phyloP scores from a whole-genome alignment of 2,113 vertebrate species.

The Myrmecobius fasciatus region DNA sequence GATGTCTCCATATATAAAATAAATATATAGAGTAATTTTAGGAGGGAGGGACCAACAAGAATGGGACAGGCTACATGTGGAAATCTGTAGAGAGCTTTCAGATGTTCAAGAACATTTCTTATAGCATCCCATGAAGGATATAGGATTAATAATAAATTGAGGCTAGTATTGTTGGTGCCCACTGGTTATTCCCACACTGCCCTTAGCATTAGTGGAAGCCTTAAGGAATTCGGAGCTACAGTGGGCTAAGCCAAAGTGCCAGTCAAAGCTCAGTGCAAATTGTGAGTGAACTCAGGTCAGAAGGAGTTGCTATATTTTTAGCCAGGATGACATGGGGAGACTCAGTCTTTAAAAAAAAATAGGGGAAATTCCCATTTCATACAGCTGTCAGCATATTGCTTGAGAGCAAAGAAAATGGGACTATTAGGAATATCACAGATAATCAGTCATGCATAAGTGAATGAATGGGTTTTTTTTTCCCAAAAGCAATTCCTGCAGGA shows the following conservation, averaged over 20 bases:
- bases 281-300: not conserved
- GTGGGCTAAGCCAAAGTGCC: not conserved
- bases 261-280: not conserved
- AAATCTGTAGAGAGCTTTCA: not conserved
- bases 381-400: not conserved
- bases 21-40: not conserved
- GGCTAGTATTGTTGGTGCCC: not conserved
- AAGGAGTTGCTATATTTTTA: not conserved
- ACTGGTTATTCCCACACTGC: not conserved
- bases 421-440: not conserved
- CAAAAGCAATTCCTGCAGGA: not conserved
- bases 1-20: not conserved
- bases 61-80: not conserved
- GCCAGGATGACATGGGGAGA: not conserved
- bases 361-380: not conserved
- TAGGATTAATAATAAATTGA: not conserved
- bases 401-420: not conserved
- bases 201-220: not conserved
- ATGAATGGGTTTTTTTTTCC: not conserved
- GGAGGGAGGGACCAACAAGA: not conserved
- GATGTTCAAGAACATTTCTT: not conserved
- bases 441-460: not conserved
- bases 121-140: not conserved
- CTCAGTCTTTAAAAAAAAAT: not conserved
- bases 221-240: not conserved